A percentile compares a stretch with the other conserved stretches of the same genome.
Evolutionary conservation across 2,113 vertebrate species (phyloP).

Genomic region (Stegastes partitus): DNA sequence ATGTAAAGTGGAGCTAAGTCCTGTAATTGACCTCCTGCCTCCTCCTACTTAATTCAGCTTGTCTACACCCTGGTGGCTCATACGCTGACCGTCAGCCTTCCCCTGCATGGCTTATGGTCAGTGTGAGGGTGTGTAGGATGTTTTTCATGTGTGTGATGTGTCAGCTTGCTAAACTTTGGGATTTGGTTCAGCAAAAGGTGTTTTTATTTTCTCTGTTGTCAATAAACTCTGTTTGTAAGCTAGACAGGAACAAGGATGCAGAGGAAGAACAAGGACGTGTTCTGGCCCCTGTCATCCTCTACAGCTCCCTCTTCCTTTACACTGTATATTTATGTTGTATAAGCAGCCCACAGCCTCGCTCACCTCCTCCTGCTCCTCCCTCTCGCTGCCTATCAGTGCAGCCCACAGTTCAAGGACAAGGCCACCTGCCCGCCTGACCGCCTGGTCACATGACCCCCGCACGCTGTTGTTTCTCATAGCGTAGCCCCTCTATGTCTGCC

Average conservation of each 20-base stretch:
- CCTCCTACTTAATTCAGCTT: not conserved
- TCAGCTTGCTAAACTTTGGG: not conserved
- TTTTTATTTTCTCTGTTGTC: not conserved
- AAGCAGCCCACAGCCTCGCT: constrained; percentile 30
- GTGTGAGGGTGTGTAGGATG: not conserved
- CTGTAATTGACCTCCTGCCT: constrained; percentile 22
- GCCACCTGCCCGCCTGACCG: constrained; percentile 77
- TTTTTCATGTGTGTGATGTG: not conserved
- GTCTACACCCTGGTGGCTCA: constrained; percentile 16
- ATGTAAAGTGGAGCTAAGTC: not conserved
- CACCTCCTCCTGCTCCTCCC: constrained; percentile 25
- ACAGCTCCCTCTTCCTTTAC: not conserved
- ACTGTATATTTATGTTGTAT: constrained; percentile 36
- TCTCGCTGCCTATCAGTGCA: constrained; percentile 32
- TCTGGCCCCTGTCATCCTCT: constrained; percentile 9
- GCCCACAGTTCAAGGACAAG: constrained; percentile 76
- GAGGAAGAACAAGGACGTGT: not conserved
- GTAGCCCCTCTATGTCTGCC: constrained; percentile 87
- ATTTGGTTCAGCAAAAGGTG: not conserved
- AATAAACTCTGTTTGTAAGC: not conserved
- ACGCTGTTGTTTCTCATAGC: constrained; percentile 91
- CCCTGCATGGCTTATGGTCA: not conserved
- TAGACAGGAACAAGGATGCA: not conserved
- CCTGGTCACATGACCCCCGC: constrained; percentile 88
- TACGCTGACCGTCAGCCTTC: constrained; percentile 5